Evolutionary conservation across 1,140 invertebrate species (phyloP), one percentile per base, ranked within the genome.

Genomic region (Lasioglossum baleicum): DNA sequence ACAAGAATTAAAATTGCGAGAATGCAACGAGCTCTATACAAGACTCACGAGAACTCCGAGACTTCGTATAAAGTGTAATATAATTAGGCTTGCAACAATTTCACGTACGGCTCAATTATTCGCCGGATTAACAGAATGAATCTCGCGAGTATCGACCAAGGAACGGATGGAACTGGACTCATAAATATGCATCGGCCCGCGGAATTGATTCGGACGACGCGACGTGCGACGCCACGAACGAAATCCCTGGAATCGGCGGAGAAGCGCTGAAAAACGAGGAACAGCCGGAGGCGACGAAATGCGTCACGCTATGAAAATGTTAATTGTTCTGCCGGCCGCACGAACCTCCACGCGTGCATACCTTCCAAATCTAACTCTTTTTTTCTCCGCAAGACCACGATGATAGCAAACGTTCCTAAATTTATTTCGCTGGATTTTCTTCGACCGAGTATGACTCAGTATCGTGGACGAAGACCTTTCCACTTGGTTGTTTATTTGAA

Each of bases 181-280:
- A 83, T 82, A 73, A 83, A 83, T 83, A 83, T 78, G 63, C 82
- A 83, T 83, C 75, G 58, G 31, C 42, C 61, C 20, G 81, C 17
- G 71, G 66, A 67, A 72, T 78, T 78, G 76, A 79, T 69, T 83
- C 22, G 58, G 64, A 22, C 51, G 70, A 83, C 44, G 58, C 61
- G 35, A 35, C 35, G 35, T 5, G 35, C 35, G 35, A 35, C 35
- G n/a, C 56, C 56, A 58, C 15, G 61, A 65, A 2, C 64, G 15
- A 73, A 60, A 31, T 68, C 74, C 70, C 35, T 66, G 40, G 63
- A 83, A 82, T 67, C 26, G 42, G 8, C 58, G 51, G 22, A 20
- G 70, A 83, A 60, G 40, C 58, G 35, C 72, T 40, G 58, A 60
- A 83, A 83, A 80, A 84, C 66, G 42, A 35, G 17, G 31, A 63